Percentiles rank a stretch among this genome's conserved stretches.
phyloP scores from a whole-genome alignment of 2,888 invertebrate genomes.

The Steinernema hermaphroditum region DNA sequence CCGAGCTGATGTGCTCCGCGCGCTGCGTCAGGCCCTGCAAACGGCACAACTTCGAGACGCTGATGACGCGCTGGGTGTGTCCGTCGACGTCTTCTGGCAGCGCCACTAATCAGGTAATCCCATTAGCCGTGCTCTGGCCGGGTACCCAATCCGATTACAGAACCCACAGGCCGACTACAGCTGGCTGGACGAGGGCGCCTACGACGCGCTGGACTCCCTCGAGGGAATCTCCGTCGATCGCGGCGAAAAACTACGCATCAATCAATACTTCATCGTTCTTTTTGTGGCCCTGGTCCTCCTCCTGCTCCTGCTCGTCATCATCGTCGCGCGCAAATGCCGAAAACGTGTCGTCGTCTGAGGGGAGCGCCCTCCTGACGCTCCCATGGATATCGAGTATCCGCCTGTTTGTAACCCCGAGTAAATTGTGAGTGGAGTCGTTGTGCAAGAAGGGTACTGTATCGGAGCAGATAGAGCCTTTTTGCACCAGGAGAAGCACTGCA shows the following conservation, averaged over 20 bases:
- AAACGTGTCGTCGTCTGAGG: slow-evolving; percentile 18
- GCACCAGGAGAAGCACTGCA: no score
- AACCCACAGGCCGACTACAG: slow-evolving; percentile 22
- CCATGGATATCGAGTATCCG: slow-evolving; percentile 2
- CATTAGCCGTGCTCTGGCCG: not conserved
- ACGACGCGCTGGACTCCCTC: slow-evolving; percentile 24
- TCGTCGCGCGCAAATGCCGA: slow-evolving; percentile 25
- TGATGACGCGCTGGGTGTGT: slow-evolving; percentile 21
- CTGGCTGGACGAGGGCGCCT: slow-evolving; percentile 26
- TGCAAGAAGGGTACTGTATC: no score
- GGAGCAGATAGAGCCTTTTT: no score
- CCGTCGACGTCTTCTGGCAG: slow-evolving; percentile 24
- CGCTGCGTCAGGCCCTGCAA: slow-evolving; percentile 18
- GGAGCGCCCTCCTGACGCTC: not conserved
- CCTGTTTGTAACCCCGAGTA: no score
- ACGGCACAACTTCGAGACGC: slow-evolving; percentile 26
- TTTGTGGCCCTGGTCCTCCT: slow-evolving; percentile 20
- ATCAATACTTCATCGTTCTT: slow-evolving; percentile 26
- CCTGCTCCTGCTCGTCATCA: slow-evolving; percentile 16
- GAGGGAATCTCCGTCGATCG: slow-evolving; percentile 24
- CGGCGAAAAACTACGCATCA: slow-evolving; percentile 9
- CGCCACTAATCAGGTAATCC: slow-evolving; percentile 20
- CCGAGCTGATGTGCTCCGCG: slow-evolving; percentile 1
- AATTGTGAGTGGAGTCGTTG: no score
- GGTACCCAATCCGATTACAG: slow-evolving; percentile 8